Conservation (phyloP, 2,797 vertebrate species). For the Semotilus atromaculatus region DNA sequence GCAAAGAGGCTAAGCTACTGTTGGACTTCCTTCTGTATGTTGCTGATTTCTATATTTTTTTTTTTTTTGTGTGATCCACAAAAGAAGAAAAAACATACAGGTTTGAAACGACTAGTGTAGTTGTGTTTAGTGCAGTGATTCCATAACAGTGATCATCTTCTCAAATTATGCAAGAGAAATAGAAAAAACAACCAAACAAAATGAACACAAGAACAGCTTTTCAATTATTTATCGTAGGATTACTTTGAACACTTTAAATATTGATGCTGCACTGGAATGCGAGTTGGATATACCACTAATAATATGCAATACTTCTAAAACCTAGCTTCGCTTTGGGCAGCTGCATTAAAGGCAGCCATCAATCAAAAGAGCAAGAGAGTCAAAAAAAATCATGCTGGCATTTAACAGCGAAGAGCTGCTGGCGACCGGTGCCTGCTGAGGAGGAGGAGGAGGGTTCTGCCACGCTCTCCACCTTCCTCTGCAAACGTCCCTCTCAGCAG, state of each 20-base stretch:
- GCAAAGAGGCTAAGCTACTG: background rate
- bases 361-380: conserved; percentile 63
- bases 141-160: background rate
- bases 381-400: conserved; percentile 53
- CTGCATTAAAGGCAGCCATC: conserved; percentile 67
- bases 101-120: background rate
- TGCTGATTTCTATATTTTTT: background rate
- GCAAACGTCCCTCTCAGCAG: conserved; percentile 67
- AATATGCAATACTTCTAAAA: conserved; percentile 19
- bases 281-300: conserved; percentile 14
- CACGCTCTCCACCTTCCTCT: conserved; percentile 63
- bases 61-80: background rate
- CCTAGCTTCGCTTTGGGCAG: conserved; percentile 61
- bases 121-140: background rate
- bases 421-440: conserved; percentile 28
- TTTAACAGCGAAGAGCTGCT: conserved; percentile 64
- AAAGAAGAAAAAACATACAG: background rate
- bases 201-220: conserved; percentile 17
- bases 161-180: background rate
- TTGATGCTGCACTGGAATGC: conserved; percentile 21
- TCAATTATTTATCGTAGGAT: conserved; percentile 36
- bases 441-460: conserved; percentile 1
- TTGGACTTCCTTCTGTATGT: background rate
- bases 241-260: conserved; percentile 35
- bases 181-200: background rate